Evolutionary conservation across 2,797 vertebrate genomes (phyloP), one percentile per base, ranked within the genome.

Genomic region (Malurus splendens): DNA sequence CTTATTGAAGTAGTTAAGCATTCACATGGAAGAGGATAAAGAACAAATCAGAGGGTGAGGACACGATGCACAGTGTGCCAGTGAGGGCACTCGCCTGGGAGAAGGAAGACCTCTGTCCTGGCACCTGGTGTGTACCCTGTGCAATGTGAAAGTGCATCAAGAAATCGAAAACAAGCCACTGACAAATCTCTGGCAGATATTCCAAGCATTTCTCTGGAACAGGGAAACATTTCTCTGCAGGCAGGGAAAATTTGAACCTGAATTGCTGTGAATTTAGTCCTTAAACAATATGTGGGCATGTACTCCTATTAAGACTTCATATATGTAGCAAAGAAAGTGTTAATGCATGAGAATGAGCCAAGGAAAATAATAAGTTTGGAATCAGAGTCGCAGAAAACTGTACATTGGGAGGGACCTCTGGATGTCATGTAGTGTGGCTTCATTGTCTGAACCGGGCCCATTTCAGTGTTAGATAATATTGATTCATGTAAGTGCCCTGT

Each of bases 401-500:
- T 24, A 15, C 4, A 5, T 23, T 73, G 51, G 18, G 62, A 68
- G 28, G 8, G 13, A 47, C 23, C 6, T 68, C 39, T 89, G 66
- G n/a, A 44, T 12, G 18, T 65, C 12, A 15, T 1, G 5, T 14
- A 27, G 13, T 27, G 11, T 18, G 41, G 1, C 38, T 87, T 64
- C 2, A 0, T 18, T 60, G 12, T 70, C 30, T 4, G 4, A 86
- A 16, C 33, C 74, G 59, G 16, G 17, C 32, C 83, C 14, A 5
- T 39, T 73, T 87, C 41, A 32, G 0, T 42, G 9, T 45, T 59
- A 56, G 44, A 6, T 55, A 42, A 67, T 8, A 10, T 18, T 54
- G 13, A 8, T 74, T 33, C 0, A 3, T 32, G 1, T 33, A 50
- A 59, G 7, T 22, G n/a, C 68, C 66, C 32, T 1, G 1, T 42